Base-by-base conservation (phyloP, 2,888 invertebrate genomes). In the Patella depressa region DNA sequence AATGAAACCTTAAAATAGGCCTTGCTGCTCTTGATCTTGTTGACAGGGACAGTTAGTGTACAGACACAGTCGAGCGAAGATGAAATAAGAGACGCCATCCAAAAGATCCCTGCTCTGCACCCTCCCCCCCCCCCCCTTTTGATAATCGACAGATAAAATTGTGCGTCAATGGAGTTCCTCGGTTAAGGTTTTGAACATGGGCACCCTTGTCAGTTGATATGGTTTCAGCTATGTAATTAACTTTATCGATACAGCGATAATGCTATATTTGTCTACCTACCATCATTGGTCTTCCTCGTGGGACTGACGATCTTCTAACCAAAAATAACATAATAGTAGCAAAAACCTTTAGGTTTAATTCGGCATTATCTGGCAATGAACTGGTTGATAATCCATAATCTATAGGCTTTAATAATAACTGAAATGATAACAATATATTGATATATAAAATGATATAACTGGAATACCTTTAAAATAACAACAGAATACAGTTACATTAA, bases 331-430 rank as follows among this genome's bases (percentile, higher is more conserved):
- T 78, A 9, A 89, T 83, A 2, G 88, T 86, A 65, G 90, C 86
- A 45, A 90, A 80, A 12, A 90, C 81, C 73, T 86, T 87, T 11
- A 90, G 81, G 81, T 90, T 90, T 53, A 86, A 79, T 78, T 90
- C 85, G 0, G 85, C 88, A 12, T 81, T 82, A 17, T 86, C 83
- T 7, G 82, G 79, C 57, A 89, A 82, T 17, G 83, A 78, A 24
- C 85, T 82, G 11, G 83, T 84, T 0, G 88, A 85, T 53, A 90
- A 76, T 4, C 89, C 89, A 78, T 90, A 90, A 77, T 90, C 89
- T 9, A 88, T 77, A 3, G 90, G 90, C 76, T 89, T 89, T 87
- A 90, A 86, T 24, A 90, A 75, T 54, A 90, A 80, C 89, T 90
- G 82, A 45, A 45, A 45, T 45, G 1, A 45, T 45, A 45, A 7